Base-by-base conservation (phyloP, 2,113 vertebrate genomes). In the Nettapus auritus region DNA sequence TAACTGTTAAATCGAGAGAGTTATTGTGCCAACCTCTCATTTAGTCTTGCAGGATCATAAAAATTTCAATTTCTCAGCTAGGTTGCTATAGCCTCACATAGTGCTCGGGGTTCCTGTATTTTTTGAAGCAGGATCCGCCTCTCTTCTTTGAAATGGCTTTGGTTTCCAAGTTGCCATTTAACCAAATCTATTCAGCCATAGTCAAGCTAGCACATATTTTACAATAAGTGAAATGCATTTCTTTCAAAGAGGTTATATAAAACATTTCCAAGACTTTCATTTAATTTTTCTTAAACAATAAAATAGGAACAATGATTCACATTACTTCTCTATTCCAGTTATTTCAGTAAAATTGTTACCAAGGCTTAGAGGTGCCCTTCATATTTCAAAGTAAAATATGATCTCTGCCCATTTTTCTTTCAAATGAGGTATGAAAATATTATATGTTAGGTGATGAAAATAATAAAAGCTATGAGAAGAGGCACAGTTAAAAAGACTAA, bases 121-220 rank as follows among this genome's bases (percentile, higher is more conserved):
- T 82, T 52, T 52, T 80, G 46, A 91, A 94, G 56, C 38, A 92
- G 42, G 92, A 70, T 20, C 23, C 6, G 9, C 52, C 66, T 73
- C 53, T 85, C 75, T 60, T 53, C 68, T 93, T 66, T 57, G 48
- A 82, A 94, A 95, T 77, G 74, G 44, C 80, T 89, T 87, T 82
- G 33, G 64, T 66, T 92, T 82, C 66, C 67, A 26, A 53, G 55
- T 63, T 6, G 1, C 74, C 29, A 74, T 74, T 63, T n/a, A 76
- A 21, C 48, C 71, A 76, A 59, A 82, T 60, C 75, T 73, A 11
- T 29, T 82, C 67, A 68, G 42, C 55, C 68, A 50, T 36, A 86
- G 46, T 73, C 86, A 67, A 71, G 63, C 56, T 63, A 50, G 55
- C 75, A 70, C 21, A 2, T 83, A 62, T 86, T 93, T 84, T 60